Conservation (phyloP, 1,140 invertebrate species). For the Hylyphantes graminicola region DNA sequence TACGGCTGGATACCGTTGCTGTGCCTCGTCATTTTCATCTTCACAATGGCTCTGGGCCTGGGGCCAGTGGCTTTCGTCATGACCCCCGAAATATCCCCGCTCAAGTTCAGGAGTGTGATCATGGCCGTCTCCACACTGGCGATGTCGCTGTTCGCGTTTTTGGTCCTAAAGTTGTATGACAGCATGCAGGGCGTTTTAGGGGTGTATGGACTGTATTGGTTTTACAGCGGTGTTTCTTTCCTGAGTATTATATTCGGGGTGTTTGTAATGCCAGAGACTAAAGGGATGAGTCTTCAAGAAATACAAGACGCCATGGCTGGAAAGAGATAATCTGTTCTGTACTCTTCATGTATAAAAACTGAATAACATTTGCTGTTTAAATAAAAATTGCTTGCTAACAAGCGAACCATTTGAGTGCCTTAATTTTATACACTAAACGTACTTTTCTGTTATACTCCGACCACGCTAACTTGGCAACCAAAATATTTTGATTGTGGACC, state of each 20-base stretch:
- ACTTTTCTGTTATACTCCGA: too few species aligned
- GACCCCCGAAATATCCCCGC: constrained; percentile 73
- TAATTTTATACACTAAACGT: too few species aligned
- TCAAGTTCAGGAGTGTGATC: constrained; percentile 80
- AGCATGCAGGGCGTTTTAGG: constrained; percentile 69
- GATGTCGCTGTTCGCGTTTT: constrained; percentile 31
- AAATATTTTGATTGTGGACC: too few species aligned
- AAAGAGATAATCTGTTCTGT: too few species aligned
- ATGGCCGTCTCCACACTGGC: constrained; percentile 78
- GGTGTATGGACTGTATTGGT: constrained; percentile 66
- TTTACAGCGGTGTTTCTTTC: constrained; percentile 67
- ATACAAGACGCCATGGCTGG: constrained; percentile 60
- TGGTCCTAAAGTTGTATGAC: constrained; percentile 34
- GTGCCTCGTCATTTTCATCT: constrained; percentile 72
- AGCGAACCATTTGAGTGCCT: too few species aligned
- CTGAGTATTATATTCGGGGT: constrained; percentile 66
- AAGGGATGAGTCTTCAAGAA: constrained; percentile 69
- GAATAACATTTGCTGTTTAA: too few species aligned
- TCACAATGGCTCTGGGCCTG: constrained; percentile 77
- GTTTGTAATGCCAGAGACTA: constrained; percentile 69
- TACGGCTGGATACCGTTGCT: constrained; percentile 71
- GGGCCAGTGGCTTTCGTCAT: constrained; percentile 88
- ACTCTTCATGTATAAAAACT: too few species aligned
- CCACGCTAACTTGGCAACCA: too few species aligned
- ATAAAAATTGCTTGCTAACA: too few species aligned